Base-by-base conservation (phyloP, 1,140 invertebrate species). In the Pseudomyrmex dendroicus region DNA sequence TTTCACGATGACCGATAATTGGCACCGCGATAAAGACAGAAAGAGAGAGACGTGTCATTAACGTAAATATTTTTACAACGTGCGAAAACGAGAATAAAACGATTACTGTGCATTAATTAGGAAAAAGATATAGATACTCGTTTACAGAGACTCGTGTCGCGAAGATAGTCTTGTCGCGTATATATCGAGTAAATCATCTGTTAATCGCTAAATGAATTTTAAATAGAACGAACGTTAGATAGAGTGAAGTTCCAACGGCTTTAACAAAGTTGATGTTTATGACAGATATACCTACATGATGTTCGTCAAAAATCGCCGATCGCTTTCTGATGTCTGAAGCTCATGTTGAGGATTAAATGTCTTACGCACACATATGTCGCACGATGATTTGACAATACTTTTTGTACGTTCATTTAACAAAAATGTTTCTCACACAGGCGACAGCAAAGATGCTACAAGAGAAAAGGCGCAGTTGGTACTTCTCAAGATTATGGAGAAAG, bases 361-460 rank as follows among this genome's bases (percentile, higher is more conserved):
- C 12, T 2, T 15, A 44, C 68, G n/a, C 25, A 25, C 35, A 5
- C 4, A 15, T 22, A 46, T 13, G 9, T 7, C 50, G 20, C 15
- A 54, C 56, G 8, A 9, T n/a, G 12, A 59, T 22, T 44, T 20
- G 35, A 59, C n/a, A 35, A 50, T 61, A 62, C 25, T 67, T 48
- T 44, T 44, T 22, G 20, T 8, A 13, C 17, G 2, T 20, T 13
- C 10, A 2, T 25, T 12, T n/a, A 61, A 73, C 8, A 3, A 57
- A 56, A 2, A 73, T 67, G 0, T 73, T 44, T 73, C 22, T 73
- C 35, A 22, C 12, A 22, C 15, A 94, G 97, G 97, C 61, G 97
- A 98, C 91, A 96, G 96, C 73, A 97, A 97, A 90, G 97, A 98
- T 92, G 95, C 96, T 72, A 98, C 98, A 0, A 95, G 98, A 83